Evolutionary conservation across 2,113 vertebrate genomes (phyloP), one percentile per base, ranked within the genome.

Genomic region (Speoplatyrhinus poulsoni): DNA sequence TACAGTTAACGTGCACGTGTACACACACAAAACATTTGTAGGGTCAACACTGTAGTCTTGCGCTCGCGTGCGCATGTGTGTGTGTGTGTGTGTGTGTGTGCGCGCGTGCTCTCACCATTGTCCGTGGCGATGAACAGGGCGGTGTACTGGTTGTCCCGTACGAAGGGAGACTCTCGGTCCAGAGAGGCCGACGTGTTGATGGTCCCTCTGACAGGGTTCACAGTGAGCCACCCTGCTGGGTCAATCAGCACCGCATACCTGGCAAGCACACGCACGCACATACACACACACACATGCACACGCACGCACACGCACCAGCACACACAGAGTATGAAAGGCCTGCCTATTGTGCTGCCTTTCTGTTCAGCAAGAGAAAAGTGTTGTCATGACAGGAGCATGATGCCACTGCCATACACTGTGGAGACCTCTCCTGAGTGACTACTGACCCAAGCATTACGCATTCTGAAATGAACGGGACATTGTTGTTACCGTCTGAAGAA

Each of bases 61-160:
- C 19, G 2, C 19, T 19, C 19, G 19, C 19, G 36, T 41, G 36
- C 36, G 7, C 36, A 41, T 17, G 0, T 57, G 57, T 32, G 61
- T 54, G 32, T 52, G n/a, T 4, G 46, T 19, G 62, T 55, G 9
- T 62, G 46, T 63, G n/a, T 49, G 60, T 68, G 69, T 62, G 62
- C 53, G 49, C 8, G 65, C 8, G 62, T 13, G 19, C 32, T 80
- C 96, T 95, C 86, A 99, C 98, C 98, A 0, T 95, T 98, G 84
- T 99, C 98, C n/a, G 93, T 94, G 47, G 97, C 97, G 76, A 96
- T 92, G 84, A 99, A 96, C 59, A 95, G 89, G 6, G 96, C 96
- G 0, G 92, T 98, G 91, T 99, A 99, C 12, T 92, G 78, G 2
- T 96, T 97, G 76, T 98, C 85, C 15, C 90, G 92, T 69, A 98